phyloP scores from a whole-genome alignment of 1,140 invertebrate species.

The Drosophila micromelanica region DNA sequence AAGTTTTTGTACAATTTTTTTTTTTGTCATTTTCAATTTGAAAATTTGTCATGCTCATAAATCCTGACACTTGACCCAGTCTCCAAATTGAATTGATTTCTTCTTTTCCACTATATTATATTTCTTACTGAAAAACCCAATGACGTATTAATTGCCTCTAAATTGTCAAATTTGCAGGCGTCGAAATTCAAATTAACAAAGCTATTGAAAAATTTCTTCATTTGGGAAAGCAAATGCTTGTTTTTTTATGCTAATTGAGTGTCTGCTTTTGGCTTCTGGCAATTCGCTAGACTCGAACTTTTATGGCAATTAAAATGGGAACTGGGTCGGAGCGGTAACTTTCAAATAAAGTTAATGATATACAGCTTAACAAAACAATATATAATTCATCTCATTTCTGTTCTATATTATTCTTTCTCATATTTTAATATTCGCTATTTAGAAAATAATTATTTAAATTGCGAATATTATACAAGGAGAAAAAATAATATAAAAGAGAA shows the following conservation, averaged over 20 bases:
- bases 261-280: not conserved
- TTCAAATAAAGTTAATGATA: not conserved
- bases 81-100: slow-evolving; percentile 58
- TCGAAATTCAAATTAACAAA: slow-evolving; percentile 62
- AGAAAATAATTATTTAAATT: no score
- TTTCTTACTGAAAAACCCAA: not conserved
- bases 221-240: slow-evolving; percentile 13
- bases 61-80: slow-evolving; percentile 21
- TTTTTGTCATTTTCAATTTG: slow-evolving; percentile 4
- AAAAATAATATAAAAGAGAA: no score
- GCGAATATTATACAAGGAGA: no score
- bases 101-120: slow-evolving; percentile 18
- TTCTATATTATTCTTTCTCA: no score
- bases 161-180: slow-evolving; percentile 60
- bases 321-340: not conserved
- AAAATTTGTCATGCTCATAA: slow-evolving; percentile 25
- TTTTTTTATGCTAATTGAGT: slow-evolving; percentile 54
- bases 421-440: no score
- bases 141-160: slow-evolving; percentile 52
- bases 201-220: slow-evolving; percentile 51
- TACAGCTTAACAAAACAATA: no score
- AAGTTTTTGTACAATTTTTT: slow-evolving; percentile 7
- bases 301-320: not conserved
- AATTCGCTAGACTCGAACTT: not conserved
- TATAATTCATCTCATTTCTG: no score